Evolutionary conservation across 2,113 vertebrate species (phyloP), one percentile per base, ranked within the genome.

Genomic region (Proteles cristata): DNA sequence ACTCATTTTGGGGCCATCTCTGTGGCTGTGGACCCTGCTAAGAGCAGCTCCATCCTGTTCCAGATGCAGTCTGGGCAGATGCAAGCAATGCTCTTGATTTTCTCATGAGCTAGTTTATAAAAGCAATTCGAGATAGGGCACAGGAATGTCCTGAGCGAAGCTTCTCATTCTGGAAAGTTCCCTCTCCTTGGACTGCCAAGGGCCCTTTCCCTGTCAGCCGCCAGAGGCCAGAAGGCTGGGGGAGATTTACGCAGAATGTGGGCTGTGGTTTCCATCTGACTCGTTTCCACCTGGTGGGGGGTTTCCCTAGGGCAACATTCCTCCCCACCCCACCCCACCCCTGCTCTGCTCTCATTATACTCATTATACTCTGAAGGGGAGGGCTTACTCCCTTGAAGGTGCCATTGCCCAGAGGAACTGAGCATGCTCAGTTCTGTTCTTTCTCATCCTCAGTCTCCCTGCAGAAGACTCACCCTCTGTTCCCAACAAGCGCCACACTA

Each of bases 101-200:
- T 81, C 55, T 79, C 43, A 11, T 17, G 26, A 74, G 88, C 23
- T 55, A 53, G 53, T 76, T 93, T 80, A 82, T 39, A 90, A 88
- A 92, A 77, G 39, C 43, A 97, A 79, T 79, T 81, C 45, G 74
- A 87, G 55, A 58, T n/a, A 21, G 68, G 35, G 73, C 68, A 82
- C 12, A 31, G 25, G 65, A 96, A 84, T 82, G 71, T 65, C 69
- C 77, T n/a, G 6, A 43, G 48, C 6, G 71, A 79, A 45, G 82
- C 33, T 43, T 15, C 58, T 8, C 15, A 33, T 85, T 88, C 91
- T 94, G 84, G 80, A 93, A 95, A 86, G 45, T 28, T 76, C 53
- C 53, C 21, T 90, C 28, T 58, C 28, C 11, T 8, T 0, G 2
- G 53, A 35, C 39, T 12, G 43, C n/a, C 61, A 50, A 58, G 66